Conservation (phyloP, 2,113 vertebrate species). For the Hirundichthys speculiger region DNA sequence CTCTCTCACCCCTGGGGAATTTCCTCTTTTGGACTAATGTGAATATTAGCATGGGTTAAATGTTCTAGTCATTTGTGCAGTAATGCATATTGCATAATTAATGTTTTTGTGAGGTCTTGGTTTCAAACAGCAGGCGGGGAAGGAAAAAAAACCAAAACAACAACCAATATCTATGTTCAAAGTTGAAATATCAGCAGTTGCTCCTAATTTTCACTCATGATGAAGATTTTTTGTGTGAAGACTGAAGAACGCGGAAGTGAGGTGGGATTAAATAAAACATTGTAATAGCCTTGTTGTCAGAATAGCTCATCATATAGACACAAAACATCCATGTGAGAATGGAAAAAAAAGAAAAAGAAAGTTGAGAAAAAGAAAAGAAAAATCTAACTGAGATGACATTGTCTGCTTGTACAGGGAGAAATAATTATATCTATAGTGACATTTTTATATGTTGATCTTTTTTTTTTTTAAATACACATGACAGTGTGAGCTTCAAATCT, state of each 20-base stretch:
- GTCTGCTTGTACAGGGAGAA: neutral
- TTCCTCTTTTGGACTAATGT: slow-evolving; percentile 74
- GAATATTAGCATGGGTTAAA: slow-evolving; percentile 82
- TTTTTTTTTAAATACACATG: no score
- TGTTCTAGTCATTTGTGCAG: slow-evolving; percentile 78
- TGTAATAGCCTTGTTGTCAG: slow-evolving; percentile 74
- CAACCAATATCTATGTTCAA: slow-evolving; percentile 25
- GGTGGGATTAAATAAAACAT: slow-evolving; percentile 76
- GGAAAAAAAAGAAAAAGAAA: slow-evolving; percentile 20
- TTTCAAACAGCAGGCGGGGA: slow-evolving; percentile 31
- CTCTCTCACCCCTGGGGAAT: slow-evolving; percentile 69
- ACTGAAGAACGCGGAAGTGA: slow-evolving; percentile 64
- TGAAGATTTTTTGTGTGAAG: slow-evolving; percentile 63
- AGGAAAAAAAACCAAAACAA: neutral
- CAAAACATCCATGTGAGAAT: slow-evolving; percentile 55
- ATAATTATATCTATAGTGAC: no score
- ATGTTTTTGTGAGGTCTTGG: slow-evolving; percentile 55
- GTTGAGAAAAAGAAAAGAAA: no score
- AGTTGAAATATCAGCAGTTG: slow-evolving; percentile 47
- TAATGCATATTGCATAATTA: slow-evolving; percentile 77
- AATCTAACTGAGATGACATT: slow-evolving; percentile 7
- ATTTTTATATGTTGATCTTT: no score
- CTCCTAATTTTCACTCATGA: slow-evolving; percentile 72
- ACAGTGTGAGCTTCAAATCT: no score
- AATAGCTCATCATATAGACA: slow-evolving; percentile 69